These are phyloP conservation scores for Momotus momota DNA, from an alignment of 2,797 vertebrate genomes.

Conservation along the genomic window DNA sequence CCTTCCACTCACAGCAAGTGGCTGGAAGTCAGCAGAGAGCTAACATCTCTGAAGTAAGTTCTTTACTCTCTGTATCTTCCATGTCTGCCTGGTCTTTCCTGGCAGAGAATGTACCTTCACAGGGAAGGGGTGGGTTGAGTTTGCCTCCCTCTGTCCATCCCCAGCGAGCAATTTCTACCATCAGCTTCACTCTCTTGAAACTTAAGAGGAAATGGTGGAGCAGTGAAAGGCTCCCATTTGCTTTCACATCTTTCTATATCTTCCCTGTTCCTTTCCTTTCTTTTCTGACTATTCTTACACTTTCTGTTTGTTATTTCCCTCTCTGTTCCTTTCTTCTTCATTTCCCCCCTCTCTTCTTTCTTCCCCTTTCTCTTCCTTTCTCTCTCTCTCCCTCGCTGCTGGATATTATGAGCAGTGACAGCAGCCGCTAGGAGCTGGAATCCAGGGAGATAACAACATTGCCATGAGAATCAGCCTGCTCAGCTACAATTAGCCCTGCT, in stretches of 20 bases:
- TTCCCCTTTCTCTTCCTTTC: neutral
- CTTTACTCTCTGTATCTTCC: neutral
- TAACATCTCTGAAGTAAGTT: neutral
- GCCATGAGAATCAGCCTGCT: conserved; percentile 38
- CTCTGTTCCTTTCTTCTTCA: neutral
- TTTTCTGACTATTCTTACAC: neutral
- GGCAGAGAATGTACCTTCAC: neutral
- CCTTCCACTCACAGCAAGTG: neutral
- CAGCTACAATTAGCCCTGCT: conserved; percentile 64
- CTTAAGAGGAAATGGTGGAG: neutral
- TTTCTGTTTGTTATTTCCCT: neutral
- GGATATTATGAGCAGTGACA: conserved; percentile 53
- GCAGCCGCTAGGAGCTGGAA: conserved; percentile 57
- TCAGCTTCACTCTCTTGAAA: neutral
- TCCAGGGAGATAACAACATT: conserved; percentile 58
- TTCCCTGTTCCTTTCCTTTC: neutral
- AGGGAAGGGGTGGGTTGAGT: neutral
- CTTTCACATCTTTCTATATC: neutral
- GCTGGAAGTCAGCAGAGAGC: neutral
- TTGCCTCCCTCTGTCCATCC: neutral
- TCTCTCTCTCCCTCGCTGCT: neutral
- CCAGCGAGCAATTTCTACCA: neutral
- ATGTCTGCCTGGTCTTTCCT: neutral
- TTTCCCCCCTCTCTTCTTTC: neutral
- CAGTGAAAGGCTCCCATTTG: neutral